Evolutionary conservation across 2,113 vertebrate species (phyloP), one percentile per base, ranked within the genome.

Genomic region (Cisticola juncidis): DNA sequence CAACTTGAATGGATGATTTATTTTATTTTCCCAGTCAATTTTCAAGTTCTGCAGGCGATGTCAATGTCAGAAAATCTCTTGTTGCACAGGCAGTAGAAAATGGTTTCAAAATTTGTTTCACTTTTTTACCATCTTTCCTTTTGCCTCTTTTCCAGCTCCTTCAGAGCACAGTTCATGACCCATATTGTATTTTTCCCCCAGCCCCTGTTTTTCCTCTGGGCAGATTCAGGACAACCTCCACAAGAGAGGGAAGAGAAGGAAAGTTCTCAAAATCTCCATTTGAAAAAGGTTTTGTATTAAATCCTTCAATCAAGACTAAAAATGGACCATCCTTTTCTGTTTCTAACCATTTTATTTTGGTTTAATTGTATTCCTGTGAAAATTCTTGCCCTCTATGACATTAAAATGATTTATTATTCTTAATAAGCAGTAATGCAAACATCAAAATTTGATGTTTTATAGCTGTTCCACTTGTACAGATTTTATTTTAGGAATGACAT

Each of bases 391-490:
- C 22, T 90, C 25, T 36, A 5, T n/a, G 22, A 29, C 5, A 79
- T 51, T 77, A 35, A 64, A 86, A 72, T 21, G 5, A 21, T 36
- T 54, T 6, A 56, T 35, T 62, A 50, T n/a, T 78, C 44, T 74
- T 7, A 85, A 11, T 11, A 88, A 82, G 4, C 15, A 29, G 4
- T 15, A 86, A 40, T 9, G 45, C 4, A 50, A 61, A 57, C 13
- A 53, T 53, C 51, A 29, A 29, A 53, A 77, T 14, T 1, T 19
- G 21, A 26, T 28, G 17, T 35, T 89, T 78, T 33, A 29, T 1
- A 74, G 13, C 26, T 60, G 38, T n/a, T 56, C 40, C 47, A 35
- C 2, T 31, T 2, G 4, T 0, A 14, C 4, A 26, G 12, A 19
- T 58, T 79, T 44, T 7, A 24, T 62, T 80, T 83, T 15, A 62